Evolutionary conservation across 2,113 vertebrate species (phyloP).

Genomic region (Dasyornis broadbenti): DNA sequence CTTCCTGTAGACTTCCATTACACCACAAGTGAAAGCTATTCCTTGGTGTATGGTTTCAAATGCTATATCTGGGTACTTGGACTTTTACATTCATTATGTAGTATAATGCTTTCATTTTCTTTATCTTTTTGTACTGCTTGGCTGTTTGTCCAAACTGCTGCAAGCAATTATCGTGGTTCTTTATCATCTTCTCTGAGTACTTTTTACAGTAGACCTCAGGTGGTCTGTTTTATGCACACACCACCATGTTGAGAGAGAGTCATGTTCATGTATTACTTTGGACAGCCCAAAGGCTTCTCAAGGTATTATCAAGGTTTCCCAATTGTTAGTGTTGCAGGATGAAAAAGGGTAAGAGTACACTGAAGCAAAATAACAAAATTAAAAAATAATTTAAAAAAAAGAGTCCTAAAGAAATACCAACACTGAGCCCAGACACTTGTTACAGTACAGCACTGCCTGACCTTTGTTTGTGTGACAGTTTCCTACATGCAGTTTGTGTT

Average conservation of each 20-base stretch:
- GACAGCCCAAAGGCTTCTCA: background rate
- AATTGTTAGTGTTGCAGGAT: background rate
- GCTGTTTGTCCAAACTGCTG: background rate
- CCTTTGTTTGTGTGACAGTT: background rate
- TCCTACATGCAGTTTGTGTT: background rate
- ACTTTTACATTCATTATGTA: background rate
- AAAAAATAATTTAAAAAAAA: background rate
- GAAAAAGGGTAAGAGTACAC: background rate
- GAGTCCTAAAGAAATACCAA: background rate
- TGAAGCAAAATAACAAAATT: background rate
- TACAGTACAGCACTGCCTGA: background rate
- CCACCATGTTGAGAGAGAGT: background rate
- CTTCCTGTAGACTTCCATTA: background rate
- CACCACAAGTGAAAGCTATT: background rate
- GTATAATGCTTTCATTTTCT: background rate
- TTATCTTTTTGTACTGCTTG: background rate
- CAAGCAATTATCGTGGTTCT: background rate
- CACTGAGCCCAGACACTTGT: background rate
- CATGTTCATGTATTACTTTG: background rate
- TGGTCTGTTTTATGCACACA: background rate
- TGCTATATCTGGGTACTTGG: background rate
- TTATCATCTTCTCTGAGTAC: background rate
- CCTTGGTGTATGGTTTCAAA: background rate
- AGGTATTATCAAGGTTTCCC: background rate
- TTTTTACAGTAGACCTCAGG: background rate